These are phyloP conservation scores for Telmatochromis brachygnathus DNA, from an alignment of 2,113 vertebrate species.

Conservation along the genomic window DNA sequence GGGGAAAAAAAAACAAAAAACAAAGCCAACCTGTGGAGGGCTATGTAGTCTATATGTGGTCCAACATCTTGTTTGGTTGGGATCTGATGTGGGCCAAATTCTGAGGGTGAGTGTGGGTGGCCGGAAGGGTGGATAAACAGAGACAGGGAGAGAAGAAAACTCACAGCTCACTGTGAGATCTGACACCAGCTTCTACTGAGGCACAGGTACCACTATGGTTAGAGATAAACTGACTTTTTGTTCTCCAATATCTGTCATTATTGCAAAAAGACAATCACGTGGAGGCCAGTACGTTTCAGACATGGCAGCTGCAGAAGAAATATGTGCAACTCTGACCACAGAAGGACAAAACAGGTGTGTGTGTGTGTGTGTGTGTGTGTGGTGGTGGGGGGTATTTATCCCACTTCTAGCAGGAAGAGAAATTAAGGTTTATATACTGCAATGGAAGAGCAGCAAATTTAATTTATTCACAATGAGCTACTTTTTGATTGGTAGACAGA, in stretches of 20 bases:
- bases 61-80: not conserved
- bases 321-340: not conserved
- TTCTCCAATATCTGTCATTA: not conserved
- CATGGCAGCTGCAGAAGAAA: not conserved
- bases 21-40: not conserved
- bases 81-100: conserved; percentile 18
- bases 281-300: not conserved
- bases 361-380: too few relatives aligned
- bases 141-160: not conserved
- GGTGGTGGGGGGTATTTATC: not conserved
- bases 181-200: not conserved
- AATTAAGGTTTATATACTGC: not conserved
- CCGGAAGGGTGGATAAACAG: conserved; percentile 13
- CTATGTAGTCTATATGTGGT: conserved; percentile 34
- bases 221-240: not conserved
- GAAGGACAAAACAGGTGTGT: not conserved
- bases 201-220: not conserved
- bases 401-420: not conserved
- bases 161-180: not conserved
- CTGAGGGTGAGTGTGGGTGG: conserved; percentile 26
- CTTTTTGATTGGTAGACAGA: not conserved
- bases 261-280: not conserved
- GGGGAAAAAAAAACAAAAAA: not conserved
- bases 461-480: not conserved
- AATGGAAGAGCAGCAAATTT: not conserved